A percentile compares a stretch with the other conserved stretches of the same genome.
Conservation (phyloP, 2,888 invertebrate genomes). For the Gastrophysa polygoni region DNA sequence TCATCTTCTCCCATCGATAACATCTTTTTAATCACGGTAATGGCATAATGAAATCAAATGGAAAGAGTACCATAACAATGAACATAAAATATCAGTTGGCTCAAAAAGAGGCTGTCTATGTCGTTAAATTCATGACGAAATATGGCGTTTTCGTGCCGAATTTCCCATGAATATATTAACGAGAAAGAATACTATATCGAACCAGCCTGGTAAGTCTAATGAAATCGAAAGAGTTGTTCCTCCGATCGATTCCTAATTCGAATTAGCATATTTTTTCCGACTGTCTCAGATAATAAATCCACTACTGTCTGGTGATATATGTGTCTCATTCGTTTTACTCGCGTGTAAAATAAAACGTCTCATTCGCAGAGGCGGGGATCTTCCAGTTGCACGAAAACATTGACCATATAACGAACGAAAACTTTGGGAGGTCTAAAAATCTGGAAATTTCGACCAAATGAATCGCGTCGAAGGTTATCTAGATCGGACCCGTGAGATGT, state of each 20-base stretch:
- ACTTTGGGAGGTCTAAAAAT: no score
- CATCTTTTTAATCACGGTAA: background rate
- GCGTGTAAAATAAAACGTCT: background rate
- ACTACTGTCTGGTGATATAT: slow-evolving; percentile 11
- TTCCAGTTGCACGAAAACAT: no score
- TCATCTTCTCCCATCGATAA: background rate
- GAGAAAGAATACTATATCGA: background rate
- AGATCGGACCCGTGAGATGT: no score
- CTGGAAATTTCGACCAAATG: no score
- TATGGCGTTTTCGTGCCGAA: no score
- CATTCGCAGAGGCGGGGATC: background rate
- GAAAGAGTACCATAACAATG: background rate
- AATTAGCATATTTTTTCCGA: background rate
- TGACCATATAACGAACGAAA: no score
- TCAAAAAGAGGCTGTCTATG: background rate
- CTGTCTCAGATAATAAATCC: background rate
- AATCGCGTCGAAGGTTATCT: no score
- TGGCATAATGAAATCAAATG: slow-evolving; percentile 1
- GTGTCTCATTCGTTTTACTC: slow-evolving; percentile 13
- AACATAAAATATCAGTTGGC: background rate
- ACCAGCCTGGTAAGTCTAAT: background rate
- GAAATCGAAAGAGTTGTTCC: background rate
- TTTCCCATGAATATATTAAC: background rate
- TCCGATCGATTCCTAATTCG: background rate
- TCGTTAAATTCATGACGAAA: background rate